These are phyloP conservation scores for Coenonympha arcania DNA, from an alignment of 2,888 invertebrate genomes.

Conservation along the genomic window DNA sequence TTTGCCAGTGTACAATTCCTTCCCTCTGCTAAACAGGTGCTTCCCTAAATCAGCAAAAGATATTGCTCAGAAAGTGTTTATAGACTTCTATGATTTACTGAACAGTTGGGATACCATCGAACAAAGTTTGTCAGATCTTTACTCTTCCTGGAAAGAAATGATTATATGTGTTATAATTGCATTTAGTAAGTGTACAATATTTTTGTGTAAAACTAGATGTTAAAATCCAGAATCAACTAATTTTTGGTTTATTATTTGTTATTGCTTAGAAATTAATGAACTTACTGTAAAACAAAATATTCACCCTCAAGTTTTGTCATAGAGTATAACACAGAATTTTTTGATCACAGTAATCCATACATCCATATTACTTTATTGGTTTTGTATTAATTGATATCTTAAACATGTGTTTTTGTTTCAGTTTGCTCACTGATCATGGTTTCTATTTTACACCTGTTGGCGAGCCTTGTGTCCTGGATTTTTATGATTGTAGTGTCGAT, in stretches of 20 bases:
- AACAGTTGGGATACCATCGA: slow-evolving; percentile 92
- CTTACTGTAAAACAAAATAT: too few species aligned
- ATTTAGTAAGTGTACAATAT: slow-evolving; percentile 82
- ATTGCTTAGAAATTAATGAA: too few species aligned
- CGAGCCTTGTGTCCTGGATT: slow-evolving; percentile 88
- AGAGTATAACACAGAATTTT: too few species aligned
- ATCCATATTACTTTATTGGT: too few species aligned
- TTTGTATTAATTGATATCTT: too few species aligned
- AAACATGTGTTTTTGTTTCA: slow-evolving; percentile 62
- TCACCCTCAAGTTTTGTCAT: too few species aligned
- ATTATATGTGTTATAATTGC: slow-evolving; percentile 84
- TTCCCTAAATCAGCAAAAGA: slow-evolving; percentile 83
- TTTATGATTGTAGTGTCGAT: slow-evolving; percentile 87
- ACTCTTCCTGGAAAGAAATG: slow-evolving; percentile 90
- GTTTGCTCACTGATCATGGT: slow-evolving; percentile 88
- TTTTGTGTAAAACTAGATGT: too few species aligned
- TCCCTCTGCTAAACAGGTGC: slow-evolving; percentile 88
- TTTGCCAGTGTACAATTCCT: slow-evolving; percentile 84
- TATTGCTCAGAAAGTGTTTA: slow-evolving; percentile 76
- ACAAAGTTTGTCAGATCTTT: slow-evolving; percentile 90
- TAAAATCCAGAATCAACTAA: too few species aligned
- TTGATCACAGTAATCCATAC: too few species aligned
- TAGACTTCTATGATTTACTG: slow-evolving; percentile 84
- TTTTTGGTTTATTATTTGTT: not conserved
- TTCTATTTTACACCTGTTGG: slow-evolving; percentile 86